phyloP scores from a whole-genome alignment of 1,140 invertebrate species.

The Teleopsis dalmanni region DNA sequence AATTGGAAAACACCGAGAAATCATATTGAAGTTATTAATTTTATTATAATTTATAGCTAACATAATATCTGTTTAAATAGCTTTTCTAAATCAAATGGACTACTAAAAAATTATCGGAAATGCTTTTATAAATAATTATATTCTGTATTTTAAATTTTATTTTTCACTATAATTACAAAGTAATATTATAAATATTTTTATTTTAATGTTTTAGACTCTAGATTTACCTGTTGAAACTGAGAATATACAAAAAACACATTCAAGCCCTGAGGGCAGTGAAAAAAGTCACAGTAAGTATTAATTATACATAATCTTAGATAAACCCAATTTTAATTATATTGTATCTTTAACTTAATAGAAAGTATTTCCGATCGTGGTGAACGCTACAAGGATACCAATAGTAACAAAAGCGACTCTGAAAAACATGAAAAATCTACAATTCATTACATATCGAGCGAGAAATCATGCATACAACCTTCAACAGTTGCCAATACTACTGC shows the following conservation, averaged over 20 bases:
- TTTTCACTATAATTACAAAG: too few species aligned
- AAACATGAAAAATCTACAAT: constrained; percentile 32
- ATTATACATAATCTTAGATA: neutral
- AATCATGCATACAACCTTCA: constrained; percentile 25
- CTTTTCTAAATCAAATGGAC: neutral
- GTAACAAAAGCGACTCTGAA: constrained; percentile 38
- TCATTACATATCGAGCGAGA: constrained; percentile 45
- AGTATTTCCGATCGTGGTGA: constrained; percentile 24
- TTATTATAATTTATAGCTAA: neutral
- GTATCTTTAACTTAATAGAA: constrained; percentile 13
- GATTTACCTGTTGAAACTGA: constrained; percentile 67
- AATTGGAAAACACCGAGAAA: neutral
- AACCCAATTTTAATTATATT: neutral
- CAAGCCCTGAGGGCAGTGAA: constrained; percentile 44
- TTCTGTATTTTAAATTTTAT: too few species aligned
- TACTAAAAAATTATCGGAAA: too few species aligned
- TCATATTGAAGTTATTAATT: neutral
- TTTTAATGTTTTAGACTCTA: constrained; percentile 55
- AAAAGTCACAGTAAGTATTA: constrained; percentile 41
- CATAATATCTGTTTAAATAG: neutral
- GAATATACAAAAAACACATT: constrained; percentile 43
- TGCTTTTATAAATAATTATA: too few species aligned
- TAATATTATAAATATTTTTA: constrained; percentile 13
- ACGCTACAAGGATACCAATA: constrained; percentile 25
- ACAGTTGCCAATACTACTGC: neutral